Conservation (phyloP, 2,113 vertebrate species). For the Centropus bengalensis region DNA sequence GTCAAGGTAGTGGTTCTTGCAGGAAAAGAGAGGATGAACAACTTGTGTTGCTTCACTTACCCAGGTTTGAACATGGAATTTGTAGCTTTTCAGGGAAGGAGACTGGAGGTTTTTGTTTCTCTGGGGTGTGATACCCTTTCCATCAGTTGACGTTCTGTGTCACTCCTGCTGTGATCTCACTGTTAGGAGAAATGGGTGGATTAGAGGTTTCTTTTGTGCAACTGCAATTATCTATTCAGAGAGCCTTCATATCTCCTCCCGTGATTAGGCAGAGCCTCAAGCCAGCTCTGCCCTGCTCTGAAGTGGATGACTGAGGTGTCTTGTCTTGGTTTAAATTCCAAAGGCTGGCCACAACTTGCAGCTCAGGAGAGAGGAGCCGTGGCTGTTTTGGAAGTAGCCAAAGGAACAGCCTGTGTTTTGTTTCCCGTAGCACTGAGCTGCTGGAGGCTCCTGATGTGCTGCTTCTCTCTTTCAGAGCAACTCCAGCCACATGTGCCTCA, state of each 20-base stretch:
- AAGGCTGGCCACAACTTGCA: background rate
- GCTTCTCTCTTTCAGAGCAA: constrained; percentile 72
- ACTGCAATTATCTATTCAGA: background rate
- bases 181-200: background rate
- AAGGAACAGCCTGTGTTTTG: fast-evolving
- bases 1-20: background rate
- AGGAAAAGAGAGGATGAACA: background rate
- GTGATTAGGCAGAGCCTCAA: background rate
- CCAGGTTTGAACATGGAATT: background rate
- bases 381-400: background rate
- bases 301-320: background rate
- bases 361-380: background rate
- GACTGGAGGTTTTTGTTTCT: background rate
- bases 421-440: background rate
- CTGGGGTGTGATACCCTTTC: background rate
- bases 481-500: constrained; percentile 79
- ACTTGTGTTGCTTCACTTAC: background rate
- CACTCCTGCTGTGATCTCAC: background rate
- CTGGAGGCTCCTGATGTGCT: background rate
- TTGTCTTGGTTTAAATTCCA: background rate
- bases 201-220: background rate
- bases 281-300: background rate
- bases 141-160: background rate
- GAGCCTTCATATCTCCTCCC: background rate
- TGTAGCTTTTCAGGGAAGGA: fast-evolving